Conservation (phyloP, 2,888 invertebrate genomes). For the Phortica magna region DNA sequence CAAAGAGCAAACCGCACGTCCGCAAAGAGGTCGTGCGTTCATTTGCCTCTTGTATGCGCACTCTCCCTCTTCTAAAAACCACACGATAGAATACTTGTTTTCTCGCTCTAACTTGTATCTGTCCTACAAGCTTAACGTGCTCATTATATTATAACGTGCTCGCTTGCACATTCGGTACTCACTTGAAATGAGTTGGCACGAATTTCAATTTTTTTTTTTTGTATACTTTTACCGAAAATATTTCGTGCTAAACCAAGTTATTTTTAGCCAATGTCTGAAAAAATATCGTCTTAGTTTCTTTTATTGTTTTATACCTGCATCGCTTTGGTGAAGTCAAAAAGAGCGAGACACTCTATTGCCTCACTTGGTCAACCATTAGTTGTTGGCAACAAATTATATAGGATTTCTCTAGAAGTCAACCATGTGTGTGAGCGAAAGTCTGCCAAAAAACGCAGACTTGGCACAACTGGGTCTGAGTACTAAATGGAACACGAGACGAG, state of each 20-base stretch:
- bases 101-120: not conserved
- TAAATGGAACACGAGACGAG: conserved; percentile 6
- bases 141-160: conserved; percentile 11
- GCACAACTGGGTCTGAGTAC: not conserved
- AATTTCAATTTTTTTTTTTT: conserved; percentile 19
- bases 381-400: conserved; percentile 29
- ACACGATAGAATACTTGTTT: not conserved
- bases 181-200: conserved; percentile 24
- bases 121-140: not conserved
- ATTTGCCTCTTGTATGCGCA: not conserved
- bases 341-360: conserved; percentile 67
- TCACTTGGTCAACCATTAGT: conserved; percentile 68
- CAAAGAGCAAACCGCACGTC: conserved; percentile 1
- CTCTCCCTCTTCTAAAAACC: conserved; percentile 15
- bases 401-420: conserved; percentile 68
- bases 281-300: not conserved
- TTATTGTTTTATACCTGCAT: not conserved
- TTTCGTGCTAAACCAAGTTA: conserved; percentile 3
- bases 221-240: conserved; percentile 24
- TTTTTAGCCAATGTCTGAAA: conserved; percentile 11
- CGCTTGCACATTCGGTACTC: conserved; percentile 3
- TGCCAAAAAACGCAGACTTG: conserved; percentile 5
- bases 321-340: not conserved
- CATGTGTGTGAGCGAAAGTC: conserved; percentile 42
- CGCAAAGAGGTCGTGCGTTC: conserved; percentile 7